Conservation (phyloP, 2,797 vertebrate genomes). For the Hemibagrus guttatus region DNA sequence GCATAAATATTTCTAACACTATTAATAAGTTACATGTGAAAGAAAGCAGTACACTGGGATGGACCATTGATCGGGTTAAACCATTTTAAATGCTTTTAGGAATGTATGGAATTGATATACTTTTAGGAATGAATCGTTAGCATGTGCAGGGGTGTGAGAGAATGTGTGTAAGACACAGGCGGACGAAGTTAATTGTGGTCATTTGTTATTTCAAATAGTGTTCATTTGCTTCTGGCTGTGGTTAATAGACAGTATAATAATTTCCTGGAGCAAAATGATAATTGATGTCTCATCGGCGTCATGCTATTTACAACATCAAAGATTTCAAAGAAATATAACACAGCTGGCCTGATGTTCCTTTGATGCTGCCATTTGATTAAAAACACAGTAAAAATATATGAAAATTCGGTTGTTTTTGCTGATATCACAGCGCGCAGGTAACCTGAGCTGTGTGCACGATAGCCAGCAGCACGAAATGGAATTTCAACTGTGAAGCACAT, state of each 20-base stretch:
- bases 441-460: slow-evolving; percentile 1
- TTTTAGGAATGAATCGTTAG: neutral
- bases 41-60: neutral
- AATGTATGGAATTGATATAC: neutral
- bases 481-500: slow-evolving; percentile 31
- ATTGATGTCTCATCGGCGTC: neutral
- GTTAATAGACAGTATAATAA: neutral
- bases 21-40: neutral
- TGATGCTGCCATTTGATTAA: slow-evolving; percentile 2
- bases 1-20: slow-evolving; percentile 8
- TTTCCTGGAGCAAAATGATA: slow-evolving; percentile 2
- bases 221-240: neutral
- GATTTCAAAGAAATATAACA: neutral
- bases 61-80: slow-evolving; percentile 18
- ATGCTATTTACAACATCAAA: neutral
- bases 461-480: slow-evolving; percentile 21
- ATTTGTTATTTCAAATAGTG: neutral
- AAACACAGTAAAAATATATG: neutral
- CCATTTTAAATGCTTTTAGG: neutral
- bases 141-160: neutral
- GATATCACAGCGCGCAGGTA: slow-evolving; percentile 24
- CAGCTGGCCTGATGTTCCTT: neutral
- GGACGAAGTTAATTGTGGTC: neutral
- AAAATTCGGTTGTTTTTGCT: slow-evolving; percentile 8
- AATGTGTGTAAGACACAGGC: neutral